Evolutionary conservation across 2,888 invertebrate species (phyloP).

Genomic region (Xanthostigma xanthostigma): DNA sequence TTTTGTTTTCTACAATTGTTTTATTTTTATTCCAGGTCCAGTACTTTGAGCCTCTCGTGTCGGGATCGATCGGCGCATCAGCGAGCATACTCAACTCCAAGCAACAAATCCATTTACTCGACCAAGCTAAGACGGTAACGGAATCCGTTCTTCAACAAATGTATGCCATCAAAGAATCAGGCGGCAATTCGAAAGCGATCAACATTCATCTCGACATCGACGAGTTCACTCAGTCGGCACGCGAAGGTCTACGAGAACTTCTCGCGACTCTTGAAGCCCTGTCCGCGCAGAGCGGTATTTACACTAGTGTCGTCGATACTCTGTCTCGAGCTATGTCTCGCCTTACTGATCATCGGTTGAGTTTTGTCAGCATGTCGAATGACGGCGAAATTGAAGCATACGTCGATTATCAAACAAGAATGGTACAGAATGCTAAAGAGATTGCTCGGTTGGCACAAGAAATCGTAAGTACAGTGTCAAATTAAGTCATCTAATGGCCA

Average conservation of each 20-base stretch:
- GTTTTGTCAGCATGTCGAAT: slow-evolving; percentile 42
- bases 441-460: slow-evolving; percentile 86
- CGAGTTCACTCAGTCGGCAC: slow-evolving; percentile 58
- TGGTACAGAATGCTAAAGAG: slow-evolving; percentile 90
- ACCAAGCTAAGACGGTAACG: slow-evolving; percentile 86
- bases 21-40: slow-evolving; percentile 30
- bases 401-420: slow-evolving; percentile 93
- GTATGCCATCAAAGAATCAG: slow-evolving; percentile 72
- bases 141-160: slow-evolving; percentile 83
- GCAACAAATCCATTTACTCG: slow-evolving; percentile 73
- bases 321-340: slow-evolving; percentile 78
- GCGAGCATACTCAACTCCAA: slow-evolving; percentile 79
- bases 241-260: slow-evolving; percentile 70
- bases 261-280: slow-evolving; percentile 63
- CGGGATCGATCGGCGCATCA: slow-evolving; percentile 72
- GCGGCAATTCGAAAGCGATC: slow-evolving; percentile 82
- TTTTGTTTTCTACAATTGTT: background rate
- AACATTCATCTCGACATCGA: slow-evolving; percentile 72
- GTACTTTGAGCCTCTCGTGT: slow-evolving; percentile 75
- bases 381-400: slow-evolving; percentile 59
- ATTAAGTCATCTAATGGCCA: too few relatives aligned
- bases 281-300: slow-evolving; percentile 78
- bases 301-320: slow-evolving; percentile 77
- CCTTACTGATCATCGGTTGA: slow-evolving; percentile 61
- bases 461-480: slow-evolving; percentile 45